Percentiles rank a stretch among this genome's conserved stretches.
Evolutionary conservation across 2,797 vertebrate genomes (phyloP).

Genomic region (Phataginus tetradactyla): DNA sequence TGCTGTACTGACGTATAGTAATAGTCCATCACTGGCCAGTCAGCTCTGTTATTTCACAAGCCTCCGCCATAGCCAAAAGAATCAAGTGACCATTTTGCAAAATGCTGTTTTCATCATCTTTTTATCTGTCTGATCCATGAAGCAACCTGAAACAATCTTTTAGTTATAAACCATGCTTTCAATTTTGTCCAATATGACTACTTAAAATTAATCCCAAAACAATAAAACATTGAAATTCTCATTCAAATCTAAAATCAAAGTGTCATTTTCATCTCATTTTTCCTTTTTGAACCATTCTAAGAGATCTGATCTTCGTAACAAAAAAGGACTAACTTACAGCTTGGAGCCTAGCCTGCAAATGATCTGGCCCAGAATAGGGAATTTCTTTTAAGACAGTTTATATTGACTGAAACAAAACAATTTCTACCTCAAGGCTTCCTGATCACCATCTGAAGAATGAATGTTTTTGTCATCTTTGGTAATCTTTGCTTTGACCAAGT

Average conservation of each 20-base stretch:
- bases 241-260: not conserved
- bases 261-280: not conserved
- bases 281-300: not conserved
- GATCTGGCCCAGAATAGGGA: not conserved
- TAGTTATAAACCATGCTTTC: not conserved
- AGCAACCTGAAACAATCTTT: conserved; percentile 5
- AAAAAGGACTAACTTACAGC: not conserved
- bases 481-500: not conserved
- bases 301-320: not conserved
- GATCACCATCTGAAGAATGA: not conserved
- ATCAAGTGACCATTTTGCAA: not conserved
- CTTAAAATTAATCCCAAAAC: not conserved
- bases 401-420: not conserved
- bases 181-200: not conserved
- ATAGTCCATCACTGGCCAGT: not conserved
- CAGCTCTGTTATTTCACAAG: not conserved
- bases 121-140: not conserved
- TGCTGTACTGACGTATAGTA: not conserved
- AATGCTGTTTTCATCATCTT: conserved; percentile 5
- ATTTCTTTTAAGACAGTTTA: not conserved
- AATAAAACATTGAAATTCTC: not conserved
- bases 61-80: not conserved
- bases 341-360: not conserved
- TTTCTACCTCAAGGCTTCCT: not conserved
- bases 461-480: not conserved